A percentile compares a stretch with the other conserved stretches of the same genome.
These are phyloP conservation scores for Macrosoma leucophasiata DNA, from an alignment of 2,888 invertebrate species.

Conservation along the genomic window DNA sequence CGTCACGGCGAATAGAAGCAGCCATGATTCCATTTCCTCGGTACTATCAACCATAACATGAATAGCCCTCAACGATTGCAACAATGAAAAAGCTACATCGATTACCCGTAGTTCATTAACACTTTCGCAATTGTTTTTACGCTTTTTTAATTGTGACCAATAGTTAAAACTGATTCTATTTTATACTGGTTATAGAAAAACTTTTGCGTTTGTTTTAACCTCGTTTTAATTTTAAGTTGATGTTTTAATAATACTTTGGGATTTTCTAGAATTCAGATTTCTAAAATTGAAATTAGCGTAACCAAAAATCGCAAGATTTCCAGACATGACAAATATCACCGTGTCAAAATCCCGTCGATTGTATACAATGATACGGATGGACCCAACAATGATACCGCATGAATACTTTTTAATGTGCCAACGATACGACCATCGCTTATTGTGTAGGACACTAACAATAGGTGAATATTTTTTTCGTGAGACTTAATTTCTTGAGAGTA, in stretches of 20 bases:
- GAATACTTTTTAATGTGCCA: conserved; percentile 76
- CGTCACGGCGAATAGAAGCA: conserved; percentile 48
- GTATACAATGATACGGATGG: conserved; percentile 50
- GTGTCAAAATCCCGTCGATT: conserved; percentile 64
- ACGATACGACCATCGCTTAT: conserved; percentile 69
- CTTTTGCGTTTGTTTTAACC: conserved; percentile 3
- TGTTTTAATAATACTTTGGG: too few species aligned
- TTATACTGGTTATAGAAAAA: conserved; percentile 1
- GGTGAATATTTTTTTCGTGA: conserved; percentile 53
- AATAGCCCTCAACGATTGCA: conserved; percentile 38
- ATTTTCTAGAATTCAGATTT: too few species aligned
- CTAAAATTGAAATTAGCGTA: conserved; percentile 13
- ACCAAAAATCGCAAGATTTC: too few species aligned
- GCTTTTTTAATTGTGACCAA: conserved; percentile 40
- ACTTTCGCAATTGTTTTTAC: conserved; percentile 68
- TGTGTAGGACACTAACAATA: conserved; percentile 56
- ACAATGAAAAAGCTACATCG: conserved; percentile 50
- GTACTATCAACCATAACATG: conserved; percentile 51
- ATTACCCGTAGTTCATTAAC: conserved; percentile 52
- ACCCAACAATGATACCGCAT: conserved; percentile 67
- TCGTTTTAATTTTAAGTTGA: too few species aligned
- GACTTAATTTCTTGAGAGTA: conserved; percentile 61
- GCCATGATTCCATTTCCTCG: conserved; percentile 47
- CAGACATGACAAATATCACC: conserved; percentile 58
- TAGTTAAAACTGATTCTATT: conserved; percentile 4